These are phyloP conservation scores for Leucozona laternaria DNA, from an alignment of 2,888 invertebrate species.

Conservation along the genomic window DNA sequence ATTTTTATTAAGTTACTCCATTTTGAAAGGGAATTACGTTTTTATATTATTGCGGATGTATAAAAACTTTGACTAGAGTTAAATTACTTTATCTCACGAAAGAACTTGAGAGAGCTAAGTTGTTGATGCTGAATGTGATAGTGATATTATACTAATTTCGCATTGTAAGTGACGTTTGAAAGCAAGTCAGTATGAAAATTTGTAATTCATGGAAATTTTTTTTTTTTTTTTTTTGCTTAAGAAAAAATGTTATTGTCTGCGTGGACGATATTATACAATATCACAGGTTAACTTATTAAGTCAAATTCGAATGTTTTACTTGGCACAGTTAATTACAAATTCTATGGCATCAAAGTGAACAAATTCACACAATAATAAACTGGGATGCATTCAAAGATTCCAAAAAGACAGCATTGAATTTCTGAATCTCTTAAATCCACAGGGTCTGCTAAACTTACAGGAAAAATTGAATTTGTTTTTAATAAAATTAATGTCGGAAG, in stretches of 20 bases:
- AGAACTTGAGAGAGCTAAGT: neutral
- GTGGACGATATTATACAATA: neutral
- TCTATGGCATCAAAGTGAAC: too few relatives aligned
- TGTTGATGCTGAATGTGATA: conserved; percentile 11
- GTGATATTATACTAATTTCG: neutral
- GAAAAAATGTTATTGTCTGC: neutral
- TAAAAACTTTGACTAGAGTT: neutral
- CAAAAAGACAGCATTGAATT: too few relatives aligned
- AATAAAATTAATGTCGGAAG: too few relatives aligned
- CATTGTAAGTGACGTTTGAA: neutral
- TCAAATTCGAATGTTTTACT: too few relatives aligned
- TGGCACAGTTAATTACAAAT: too few relatives aligned
- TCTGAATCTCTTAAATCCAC: too few relatives aligned
- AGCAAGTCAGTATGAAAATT: neutral
- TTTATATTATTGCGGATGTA: neutral
- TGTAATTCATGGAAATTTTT: neutral
- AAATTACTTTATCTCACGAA: conserved; percentile 4
- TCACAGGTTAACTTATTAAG: neutral
- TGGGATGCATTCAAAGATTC: too few relatives aligned
- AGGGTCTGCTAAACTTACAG: too few relatives aligned
- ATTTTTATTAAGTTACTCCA: neutral
- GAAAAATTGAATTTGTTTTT: too few relatives aligned
- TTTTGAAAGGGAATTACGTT: conserved; percentile 1
- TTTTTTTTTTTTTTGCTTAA: neutral
- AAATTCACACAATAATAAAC: too few relatives aligned